Conservation (phyloP, 37 sponge, comb jelly and placozoan genomes). For the Chondrilla cf. caribensis region DNA sequence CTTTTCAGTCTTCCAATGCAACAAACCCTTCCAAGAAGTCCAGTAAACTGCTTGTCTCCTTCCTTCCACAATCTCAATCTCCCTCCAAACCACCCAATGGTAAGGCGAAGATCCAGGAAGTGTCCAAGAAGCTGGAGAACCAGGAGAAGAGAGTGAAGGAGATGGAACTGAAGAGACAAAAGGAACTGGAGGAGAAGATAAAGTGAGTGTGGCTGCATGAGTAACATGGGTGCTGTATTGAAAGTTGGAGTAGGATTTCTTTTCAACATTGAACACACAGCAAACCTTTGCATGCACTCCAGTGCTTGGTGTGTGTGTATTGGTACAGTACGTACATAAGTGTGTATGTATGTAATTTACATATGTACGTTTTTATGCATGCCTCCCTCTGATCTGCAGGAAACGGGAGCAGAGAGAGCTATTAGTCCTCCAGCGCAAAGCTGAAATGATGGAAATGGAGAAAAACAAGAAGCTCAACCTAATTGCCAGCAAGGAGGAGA, state of each 20-base stretch:
- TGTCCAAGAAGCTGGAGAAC: constrained; percentile 23
- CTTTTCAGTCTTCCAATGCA: not conserved
- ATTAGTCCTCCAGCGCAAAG: constrained; percentile 38
- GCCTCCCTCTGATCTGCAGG: constrained; percentile 2
- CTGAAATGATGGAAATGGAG: constrained; percentile 22
- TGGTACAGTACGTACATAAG: not conserved
- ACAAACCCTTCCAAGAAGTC: not conserved
- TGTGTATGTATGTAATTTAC: not conserved
- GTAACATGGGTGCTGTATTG: not conserved
- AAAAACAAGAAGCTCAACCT: constrained; percentile 27
- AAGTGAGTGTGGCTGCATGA: not conserved
- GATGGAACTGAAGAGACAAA: constrained; percentile 27
- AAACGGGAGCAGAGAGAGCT: constrained; percentile 29
- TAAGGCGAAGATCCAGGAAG: not conserved
- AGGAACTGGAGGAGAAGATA: constrained; percentile 32
- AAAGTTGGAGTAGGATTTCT: not conserved
- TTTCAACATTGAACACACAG: too few species aligned
- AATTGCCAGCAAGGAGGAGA: constrained; percentile 7
- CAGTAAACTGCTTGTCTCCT: not conserved
- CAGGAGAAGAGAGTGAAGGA: constrained; percentile 27
- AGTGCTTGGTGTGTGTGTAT: too few species aligned
- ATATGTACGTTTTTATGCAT: not conserved
- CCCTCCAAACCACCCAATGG: not conserved
- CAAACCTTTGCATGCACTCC: too few species aligned
- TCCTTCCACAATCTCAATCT: not conserved